A percentile compares a stretch with the other conserved stretches of the same genome.
These are phyloP conservation scores for Leiothrix lutea DNA, from an alignment of 2,113 vertebrate genomes.

Conservation along the genomic window DNA sequence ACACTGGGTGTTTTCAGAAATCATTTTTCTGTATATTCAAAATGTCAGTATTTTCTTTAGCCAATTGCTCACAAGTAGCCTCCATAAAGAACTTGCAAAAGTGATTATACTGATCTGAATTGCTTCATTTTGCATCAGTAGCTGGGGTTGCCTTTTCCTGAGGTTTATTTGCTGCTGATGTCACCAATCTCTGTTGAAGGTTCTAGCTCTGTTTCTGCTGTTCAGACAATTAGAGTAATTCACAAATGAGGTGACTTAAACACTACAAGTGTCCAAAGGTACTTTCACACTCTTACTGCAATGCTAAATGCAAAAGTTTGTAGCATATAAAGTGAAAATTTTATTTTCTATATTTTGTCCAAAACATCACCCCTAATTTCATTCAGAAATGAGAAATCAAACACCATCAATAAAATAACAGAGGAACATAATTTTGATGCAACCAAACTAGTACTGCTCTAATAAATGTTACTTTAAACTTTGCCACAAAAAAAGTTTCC, in stretches of 20 bases:
- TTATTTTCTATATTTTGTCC: not conserved
- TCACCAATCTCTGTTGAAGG: not conserved
- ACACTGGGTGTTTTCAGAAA: not conserved
- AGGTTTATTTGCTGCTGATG: not conserved
- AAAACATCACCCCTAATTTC: not conserved
- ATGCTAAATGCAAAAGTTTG: not conserved
- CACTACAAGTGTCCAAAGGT: not conserved
- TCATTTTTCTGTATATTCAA: not conserved
- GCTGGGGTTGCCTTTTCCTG: not conserved
- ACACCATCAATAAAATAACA: not conserved
- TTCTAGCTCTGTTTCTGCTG: not conserved
- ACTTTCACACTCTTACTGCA: not conserved
- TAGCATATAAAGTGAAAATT: not conserved
- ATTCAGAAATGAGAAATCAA: not conserved
- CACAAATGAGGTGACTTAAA: not conserved
- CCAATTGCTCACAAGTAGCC: not conserved
- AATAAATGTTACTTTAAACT: not conserved
- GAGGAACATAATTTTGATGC: not conserved
- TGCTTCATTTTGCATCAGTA: not conserved
- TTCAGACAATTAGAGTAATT: not conserved
- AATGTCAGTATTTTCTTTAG: not conserved
- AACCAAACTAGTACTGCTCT: not conserved
- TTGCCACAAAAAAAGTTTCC: not conserved
- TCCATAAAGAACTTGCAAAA: not conserved
- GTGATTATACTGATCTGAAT: not conserved